These are phyloP conservation scores for Passer domesticus DNA, from an alignment of 2,113 vertebrate species.

Conservation along the genomic window DNA sequence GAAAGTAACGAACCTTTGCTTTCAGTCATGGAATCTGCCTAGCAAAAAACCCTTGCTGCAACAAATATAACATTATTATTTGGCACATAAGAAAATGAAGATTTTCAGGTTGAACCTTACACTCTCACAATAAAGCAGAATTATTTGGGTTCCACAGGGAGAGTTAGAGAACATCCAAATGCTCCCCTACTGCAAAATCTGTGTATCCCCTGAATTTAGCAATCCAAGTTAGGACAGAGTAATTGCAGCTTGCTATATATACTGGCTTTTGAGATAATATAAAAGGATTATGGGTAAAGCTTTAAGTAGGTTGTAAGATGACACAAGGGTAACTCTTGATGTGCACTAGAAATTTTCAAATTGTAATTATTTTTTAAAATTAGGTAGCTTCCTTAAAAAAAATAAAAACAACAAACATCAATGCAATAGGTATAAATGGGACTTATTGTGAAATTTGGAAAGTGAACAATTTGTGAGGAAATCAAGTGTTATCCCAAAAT, in stretches of 20 bases:
- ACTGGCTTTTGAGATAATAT: not conserved
- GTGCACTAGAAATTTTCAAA: not conserved
- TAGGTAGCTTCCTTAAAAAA: not conserved
- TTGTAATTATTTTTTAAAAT: not conserved
- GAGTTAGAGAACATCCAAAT: not conserved
- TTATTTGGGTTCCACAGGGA: not conserved
- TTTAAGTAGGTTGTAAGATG: not conserved
- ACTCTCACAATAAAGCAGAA: not conserved
- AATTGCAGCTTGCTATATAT: not conserved
- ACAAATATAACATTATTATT: not conserved
- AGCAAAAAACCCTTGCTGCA: not conserved
- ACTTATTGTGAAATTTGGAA: not conserved
- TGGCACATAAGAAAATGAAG: not conserved
- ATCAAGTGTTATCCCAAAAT: not conserved
- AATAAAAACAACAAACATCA: not conserved
- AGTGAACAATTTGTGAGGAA: not conserved
- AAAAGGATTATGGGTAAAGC: not conserved
- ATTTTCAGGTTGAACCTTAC: not conserved
- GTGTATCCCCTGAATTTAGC: not conserved
- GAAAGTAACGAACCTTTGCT: not conserved
- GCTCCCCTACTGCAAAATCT: not conserved
- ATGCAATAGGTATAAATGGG: not conserved
- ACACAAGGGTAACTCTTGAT: not conserved
- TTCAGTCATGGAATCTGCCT: not conserved
- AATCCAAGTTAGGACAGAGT: not conserved